A percentile compares a stretch with the other conserved stretches of the same genome.
These are phyloP conservation scores for Ammodytes dubius DNA, from an alignment of 2,113 vertebrate species.

Conservation along the genomic window DNA sequence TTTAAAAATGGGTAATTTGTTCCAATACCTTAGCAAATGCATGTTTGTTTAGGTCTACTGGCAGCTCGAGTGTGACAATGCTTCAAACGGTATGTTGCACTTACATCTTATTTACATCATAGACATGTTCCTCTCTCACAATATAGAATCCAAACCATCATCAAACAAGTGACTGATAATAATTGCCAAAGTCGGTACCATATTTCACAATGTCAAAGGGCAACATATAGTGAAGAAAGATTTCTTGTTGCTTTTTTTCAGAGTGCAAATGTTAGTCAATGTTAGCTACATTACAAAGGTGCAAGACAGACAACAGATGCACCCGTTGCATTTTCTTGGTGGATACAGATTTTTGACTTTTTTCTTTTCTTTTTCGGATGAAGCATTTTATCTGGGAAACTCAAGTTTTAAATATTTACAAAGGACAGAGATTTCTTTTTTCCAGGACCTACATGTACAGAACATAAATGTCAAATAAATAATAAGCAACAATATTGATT, in stretches of 20 bases:
- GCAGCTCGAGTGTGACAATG: constrained; percentile 53
- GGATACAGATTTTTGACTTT: constrained; percentile 42
- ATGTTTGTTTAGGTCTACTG: constrained; percentile 36
- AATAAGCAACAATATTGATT: constrained; percentile 57
- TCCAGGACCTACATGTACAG: constrained; percentile 57
- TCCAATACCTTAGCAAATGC: constrained; percentile 42
- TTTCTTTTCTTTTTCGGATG: constrained; percentile 31
- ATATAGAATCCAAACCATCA: constrained; percentile 54
- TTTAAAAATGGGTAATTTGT: constrained; percentile 27
- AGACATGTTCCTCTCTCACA: constrained; percentile 57
- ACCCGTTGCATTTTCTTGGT: constrained; percentile 42
- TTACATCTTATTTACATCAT: constrained; percentile 69
- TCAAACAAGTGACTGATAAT: constrained; percentile 28
- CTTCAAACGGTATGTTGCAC: constrained; percentile 63
- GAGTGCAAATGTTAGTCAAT: constrained; percentile 68
- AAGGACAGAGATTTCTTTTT: constrained; percentile 45
- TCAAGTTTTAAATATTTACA: constrained; percentile 76
- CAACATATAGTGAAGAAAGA: constrained; percentile 33
- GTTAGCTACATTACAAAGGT: constrained; percentile 61
- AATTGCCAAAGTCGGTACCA: constrained; percentile 29
- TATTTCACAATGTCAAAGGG: constrained; percentile 60
- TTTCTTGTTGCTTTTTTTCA: constrained; percentile 28
- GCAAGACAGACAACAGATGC: constrained; percentile 32
- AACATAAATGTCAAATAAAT: constrained; percentile 73
- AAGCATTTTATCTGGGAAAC: constrained; percentile 42